phyloP scores from a whole-genome alignment of 2,113 vertebrate species.

The Indicator maculatus region DNA sequence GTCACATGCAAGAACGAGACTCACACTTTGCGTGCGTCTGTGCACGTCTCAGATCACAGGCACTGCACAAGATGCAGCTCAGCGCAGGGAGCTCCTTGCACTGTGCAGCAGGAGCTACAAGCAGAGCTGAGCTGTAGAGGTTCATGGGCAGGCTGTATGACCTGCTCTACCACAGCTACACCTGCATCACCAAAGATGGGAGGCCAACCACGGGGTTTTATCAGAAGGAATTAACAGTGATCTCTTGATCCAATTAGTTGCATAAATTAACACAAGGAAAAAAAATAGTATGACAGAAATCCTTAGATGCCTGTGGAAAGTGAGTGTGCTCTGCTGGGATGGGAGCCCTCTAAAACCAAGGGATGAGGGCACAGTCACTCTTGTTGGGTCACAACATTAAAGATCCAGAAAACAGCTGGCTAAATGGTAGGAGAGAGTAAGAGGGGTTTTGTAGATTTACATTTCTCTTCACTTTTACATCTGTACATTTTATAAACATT shows the following conservation, averaged over 20 bases:
- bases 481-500: not conserved
- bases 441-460: not conserved
- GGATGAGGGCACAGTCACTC: not conserved
- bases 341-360: not conserved
- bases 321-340: not conserved
- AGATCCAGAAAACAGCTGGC: not conserved
- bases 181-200: not conserved
- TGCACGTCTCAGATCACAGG: not conserved
- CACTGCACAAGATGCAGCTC: no score
- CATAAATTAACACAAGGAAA: not conserved
- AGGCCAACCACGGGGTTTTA: not conserved
- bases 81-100: not conserved
- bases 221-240: not conserved
- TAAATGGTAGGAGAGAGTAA: not conserved
- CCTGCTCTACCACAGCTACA: not conserved
- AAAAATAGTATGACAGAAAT: not conserved
- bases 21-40: not conserved
- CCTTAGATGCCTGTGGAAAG: not conserved
- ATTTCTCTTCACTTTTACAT: not conserved
- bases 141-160: not conserved
- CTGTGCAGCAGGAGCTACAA: not conserved
- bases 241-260: not conserved
- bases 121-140: not conserved
- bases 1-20: not conserved
- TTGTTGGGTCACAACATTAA: fast-evolving